Evolutionary conservation across 2,888 invertebrate genomes (phyloP).

Genomic region (Sipha maydis): DNA sequence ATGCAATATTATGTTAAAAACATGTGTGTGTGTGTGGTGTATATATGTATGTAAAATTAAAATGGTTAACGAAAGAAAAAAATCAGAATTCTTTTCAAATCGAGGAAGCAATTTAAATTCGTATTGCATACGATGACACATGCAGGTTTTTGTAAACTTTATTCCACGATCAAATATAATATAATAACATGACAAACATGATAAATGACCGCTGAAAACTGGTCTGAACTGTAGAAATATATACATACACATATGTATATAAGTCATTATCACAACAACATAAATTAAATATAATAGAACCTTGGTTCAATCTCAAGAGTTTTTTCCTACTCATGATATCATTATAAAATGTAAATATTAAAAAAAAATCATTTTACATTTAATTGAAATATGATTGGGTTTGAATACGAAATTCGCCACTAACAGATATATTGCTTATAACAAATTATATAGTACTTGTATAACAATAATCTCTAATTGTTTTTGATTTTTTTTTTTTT

Average conservation of each 20-base stretch:
- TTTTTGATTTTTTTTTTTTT: not conserved
- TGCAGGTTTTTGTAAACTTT: not conserved
- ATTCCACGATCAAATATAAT: not conserved
- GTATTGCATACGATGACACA: not conserved
- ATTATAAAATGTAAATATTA: conserved; percentile 20
- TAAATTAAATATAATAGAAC: conserved; percentile 48
- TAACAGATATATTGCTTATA: not conserved
- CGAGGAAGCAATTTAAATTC: conserved; percentile 3
- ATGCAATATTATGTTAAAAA: too few relatives aligned
- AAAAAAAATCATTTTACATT: not conserved
- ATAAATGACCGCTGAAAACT: conserved; percentile 33
- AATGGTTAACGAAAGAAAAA: not conserved
- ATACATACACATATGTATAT: not conserved
- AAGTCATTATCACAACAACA: conserved; percentile 9
- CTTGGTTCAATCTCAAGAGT: not conserved
- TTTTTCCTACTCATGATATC: not conserved
- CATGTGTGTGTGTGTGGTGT: too few relatives aligned
- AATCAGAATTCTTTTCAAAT: not conserved
- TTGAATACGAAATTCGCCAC: not conserved
- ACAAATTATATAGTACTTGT: not conserved
- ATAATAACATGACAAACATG: conserved; percentile 30
- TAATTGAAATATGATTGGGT: not conserved
- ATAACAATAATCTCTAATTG: not conserved
- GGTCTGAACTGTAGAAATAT: not conserved
- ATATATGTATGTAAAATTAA: not conserved